Base-by-base conservation (phyloP, 2,888 invertebrate species). In the Stratiomys singularior region DNA sequence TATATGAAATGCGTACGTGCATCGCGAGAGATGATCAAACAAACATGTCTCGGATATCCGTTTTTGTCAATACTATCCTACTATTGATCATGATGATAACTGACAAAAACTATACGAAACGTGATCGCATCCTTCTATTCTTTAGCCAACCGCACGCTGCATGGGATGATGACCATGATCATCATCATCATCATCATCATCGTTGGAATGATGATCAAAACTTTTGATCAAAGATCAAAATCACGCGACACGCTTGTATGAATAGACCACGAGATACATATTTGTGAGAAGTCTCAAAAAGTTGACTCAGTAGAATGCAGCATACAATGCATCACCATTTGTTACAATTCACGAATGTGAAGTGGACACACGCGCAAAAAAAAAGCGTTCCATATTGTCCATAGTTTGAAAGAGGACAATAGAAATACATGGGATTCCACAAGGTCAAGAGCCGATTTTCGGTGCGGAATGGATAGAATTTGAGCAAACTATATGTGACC, bases 161-260 rank as follows among this genome's bases (percentile, higher is more conserved):
- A 37, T 37, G 37, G 37, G 37, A 37, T 37, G 37, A 3, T 37
- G 37, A 21, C 58, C 7, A 18, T 52, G 18, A 52, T 52, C n/a
- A 23, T 60, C 25, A 21, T 60, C 23, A 23, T 18, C 9, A 60
- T 60, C 23, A 60, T 25, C 4, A 60, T 60, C 58, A 23, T 60
- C 25, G 18, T 60, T 60, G 58, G 58, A 60, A 60, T 60, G 58
- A 60, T 25, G 25, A 60, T 60, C 58, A 18, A 60, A 60, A 60
- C 4, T 60, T 60, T 28, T 11, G 30, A 64, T 64, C 27, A 30
- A 30, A 30, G 64, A 64, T 60, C 60, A 30, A 64, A 28, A 30
- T 30, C 64, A 23, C 30, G 30, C 27, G 64, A 23, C 37, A n/a
- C 27, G 1, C 13, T 15, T 64, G 25, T 64, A 64, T 64, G 64